Evolutionary conservation across 2,888 invertebrate species (phyloP).

Genomic region (Phorcus lineatus): DNA sequence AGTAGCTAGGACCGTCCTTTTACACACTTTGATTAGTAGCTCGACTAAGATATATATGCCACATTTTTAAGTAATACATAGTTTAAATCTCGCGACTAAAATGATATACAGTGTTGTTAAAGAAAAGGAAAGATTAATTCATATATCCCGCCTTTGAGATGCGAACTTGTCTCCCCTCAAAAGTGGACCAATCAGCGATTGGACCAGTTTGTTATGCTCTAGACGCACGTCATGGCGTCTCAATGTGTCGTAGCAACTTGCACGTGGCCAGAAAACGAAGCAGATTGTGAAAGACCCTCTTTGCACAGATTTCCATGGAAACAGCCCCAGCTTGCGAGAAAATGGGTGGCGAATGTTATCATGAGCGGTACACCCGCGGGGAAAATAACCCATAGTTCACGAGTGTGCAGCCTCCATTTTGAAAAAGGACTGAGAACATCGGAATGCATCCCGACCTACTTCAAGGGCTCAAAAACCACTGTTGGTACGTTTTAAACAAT

Average conservation of each 20-base stretch:
- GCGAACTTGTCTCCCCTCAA: not conserved
- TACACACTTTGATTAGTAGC: too few relatives aligned
- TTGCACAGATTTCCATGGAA: not conserved
- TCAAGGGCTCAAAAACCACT: not conserved
- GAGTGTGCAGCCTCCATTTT: constrained; percentile 13
- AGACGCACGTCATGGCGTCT: not conserved
- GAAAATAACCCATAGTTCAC: not conserved
- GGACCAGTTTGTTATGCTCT: not conserved
- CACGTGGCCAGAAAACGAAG: not conserved
- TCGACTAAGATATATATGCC: too few relatives aligned
- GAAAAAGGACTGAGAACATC: not conserved
- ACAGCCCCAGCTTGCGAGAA: not conserved
- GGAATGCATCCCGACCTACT: not conserved
- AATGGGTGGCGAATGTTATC: not conserved
- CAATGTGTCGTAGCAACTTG: not conserved
- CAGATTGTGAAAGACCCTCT: not conserved
- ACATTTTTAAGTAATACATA: too few relatives aligned
- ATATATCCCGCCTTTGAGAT: too few relatives aligned
- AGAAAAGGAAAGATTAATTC: too few relatives aligned
- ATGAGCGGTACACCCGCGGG: not conserved
- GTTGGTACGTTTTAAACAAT: not conserved
- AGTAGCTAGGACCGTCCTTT: too few relatives aligned
- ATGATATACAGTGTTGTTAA: too few relatives aligned
- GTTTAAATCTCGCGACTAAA: too few relatives aligned
- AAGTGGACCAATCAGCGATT: not conserved